These are phyloP conservation scores for Lochmaea crataegi DNA, from an alignment of 2,888 invertebrate genomes.

Conservation along the genomic window DNA sequence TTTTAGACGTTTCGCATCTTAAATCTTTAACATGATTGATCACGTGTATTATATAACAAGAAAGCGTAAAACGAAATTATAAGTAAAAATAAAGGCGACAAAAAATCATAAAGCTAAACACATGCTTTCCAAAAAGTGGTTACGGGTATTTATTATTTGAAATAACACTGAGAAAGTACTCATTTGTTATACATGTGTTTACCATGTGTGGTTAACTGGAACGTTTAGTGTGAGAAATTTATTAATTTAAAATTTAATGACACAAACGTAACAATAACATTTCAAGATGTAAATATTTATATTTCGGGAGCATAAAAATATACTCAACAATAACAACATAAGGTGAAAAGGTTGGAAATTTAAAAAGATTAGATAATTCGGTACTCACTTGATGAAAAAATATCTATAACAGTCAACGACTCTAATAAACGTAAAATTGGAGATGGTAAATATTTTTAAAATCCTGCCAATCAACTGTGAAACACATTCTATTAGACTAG, in stretches of 20 bases:
- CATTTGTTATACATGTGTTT: constrained; percentile 21
- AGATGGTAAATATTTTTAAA: too few relatives aligned
- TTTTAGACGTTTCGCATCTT: not conserved
- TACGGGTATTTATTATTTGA: constrained; percentile 19
- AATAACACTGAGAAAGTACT: constrained; percentile 17
- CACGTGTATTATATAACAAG: not conserved
- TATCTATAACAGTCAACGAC: too few relatives aligned
- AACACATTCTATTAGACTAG: too few relatives aligned
- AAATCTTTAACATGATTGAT: not conserved
- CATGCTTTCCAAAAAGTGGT: constrained; percentile 23
- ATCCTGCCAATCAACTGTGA: too few relatives aligned
- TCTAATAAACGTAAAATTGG: too few relatives aligned
- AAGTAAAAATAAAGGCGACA: constrained; percentile 11
- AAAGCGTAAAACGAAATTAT: not conserved
- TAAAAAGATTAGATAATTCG: too few relatives aligned
- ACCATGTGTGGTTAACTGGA: constrained; percentile 7
- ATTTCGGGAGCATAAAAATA: not conserved
- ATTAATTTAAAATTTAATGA: constrained; percentile 19
- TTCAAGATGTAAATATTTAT: constrained; percentile 10
- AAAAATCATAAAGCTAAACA: constrained; percentile 21
- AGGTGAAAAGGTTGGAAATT: too few relatives aligned
- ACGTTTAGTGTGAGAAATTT: constrained; percentile 24
- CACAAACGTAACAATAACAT: constrained; percentile 8
- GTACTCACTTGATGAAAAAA: too few relatives aligned
- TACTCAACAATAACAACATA: not conserved